phyloP scores from a whole-genome alignment of 1,140 invertebrate species.

The Saxidomus purpurata region DNA sequence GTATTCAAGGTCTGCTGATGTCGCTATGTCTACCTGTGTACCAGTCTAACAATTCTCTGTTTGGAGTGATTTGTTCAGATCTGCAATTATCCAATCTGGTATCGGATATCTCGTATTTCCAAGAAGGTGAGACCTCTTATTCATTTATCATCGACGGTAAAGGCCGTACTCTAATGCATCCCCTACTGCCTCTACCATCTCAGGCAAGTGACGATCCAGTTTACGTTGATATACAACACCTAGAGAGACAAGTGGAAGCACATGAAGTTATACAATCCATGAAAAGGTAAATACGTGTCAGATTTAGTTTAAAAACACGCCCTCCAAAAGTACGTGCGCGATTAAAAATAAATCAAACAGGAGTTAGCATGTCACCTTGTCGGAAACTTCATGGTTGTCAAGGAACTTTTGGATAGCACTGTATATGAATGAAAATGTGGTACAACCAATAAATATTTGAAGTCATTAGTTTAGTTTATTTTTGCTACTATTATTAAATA shows the following conservation, averaged over 20 bases:
- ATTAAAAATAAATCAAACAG: too few relatives aligned
- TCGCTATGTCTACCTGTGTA: background rate
- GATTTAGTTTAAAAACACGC: too few relatives aligned
- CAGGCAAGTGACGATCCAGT: background rate
- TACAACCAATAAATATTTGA: too few relatives aligned
- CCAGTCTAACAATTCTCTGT: background rate
- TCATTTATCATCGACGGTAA: conserved; percentile 1
- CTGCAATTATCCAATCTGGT: background rate
- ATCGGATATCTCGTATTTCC: conserved; percentile 2
- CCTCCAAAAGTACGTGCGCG: too few relatives aligned
- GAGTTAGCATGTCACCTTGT: too few relatives aligned
- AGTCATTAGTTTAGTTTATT: too few relatives aligned
- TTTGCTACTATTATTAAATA: too few relatives aligned
- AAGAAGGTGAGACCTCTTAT: background rate
- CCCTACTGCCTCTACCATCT: background rate
- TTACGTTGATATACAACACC: conserved; percentile 12
- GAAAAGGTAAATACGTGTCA: conserved; percentile 6
- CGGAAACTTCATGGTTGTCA: too few relatives aligned
- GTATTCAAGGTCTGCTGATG: background rate
- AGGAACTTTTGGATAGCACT: too few relatives aligned
- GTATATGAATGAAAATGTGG: too few relatives aligned
- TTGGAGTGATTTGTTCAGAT: background rate
- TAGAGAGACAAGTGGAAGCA: conserved; percentile 15
- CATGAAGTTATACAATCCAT: background rate
- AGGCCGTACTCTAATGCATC: conserved; percentile 16